Evolutionary conservation across 2,113 vertebrate genomes (phyloP).

Genomic region (Microtus montanus): DNA sequence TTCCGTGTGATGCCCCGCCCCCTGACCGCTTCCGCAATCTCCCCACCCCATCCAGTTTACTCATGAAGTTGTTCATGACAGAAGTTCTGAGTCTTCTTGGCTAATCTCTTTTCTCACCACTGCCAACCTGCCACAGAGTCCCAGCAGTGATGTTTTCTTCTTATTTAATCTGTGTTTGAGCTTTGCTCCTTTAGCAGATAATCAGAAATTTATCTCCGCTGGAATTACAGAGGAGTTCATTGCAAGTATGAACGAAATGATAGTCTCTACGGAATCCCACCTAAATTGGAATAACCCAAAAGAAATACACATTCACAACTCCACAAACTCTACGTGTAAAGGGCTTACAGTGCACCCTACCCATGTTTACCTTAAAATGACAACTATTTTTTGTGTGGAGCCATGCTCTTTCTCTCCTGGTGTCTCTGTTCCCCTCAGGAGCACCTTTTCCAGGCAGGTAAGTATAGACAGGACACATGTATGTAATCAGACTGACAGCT

Average conservation of each 20-base stretch:
- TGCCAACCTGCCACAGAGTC: neutral
- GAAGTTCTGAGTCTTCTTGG: neutral
- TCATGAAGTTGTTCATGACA: neutral
- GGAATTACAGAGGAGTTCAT: neutral
- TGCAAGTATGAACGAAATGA: neutral
- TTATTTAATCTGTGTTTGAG: neutral
- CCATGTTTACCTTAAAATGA: neutral
- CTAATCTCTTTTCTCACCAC: neutral
- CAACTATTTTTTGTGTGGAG: neutral
- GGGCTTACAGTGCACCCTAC: neutral
- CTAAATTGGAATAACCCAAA: neutral
- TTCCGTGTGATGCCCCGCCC: no score
- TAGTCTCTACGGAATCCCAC: neutral
- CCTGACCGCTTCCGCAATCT: neutral
- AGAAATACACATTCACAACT: no score
- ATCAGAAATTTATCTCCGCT: neutral
- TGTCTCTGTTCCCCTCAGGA: neutral
- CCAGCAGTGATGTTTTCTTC: neutral
- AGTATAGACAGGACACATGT: fast-evolving
- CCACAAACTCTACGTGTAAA: neutral
- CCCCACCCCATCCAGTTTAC: neutral
- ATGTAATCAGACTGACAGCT: no score
- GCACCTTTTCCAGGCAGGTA: neutral
- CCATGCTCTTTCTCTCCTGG: no score
- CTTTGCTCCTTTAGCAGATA: neutral